A percentile compares a stretch with the other conserved stretches of the same genome.
Evolutionary conservation across 2,797 vertebrate genomes (phyloP).

Genomic region (Rhinogobio ventralis): DNA sequence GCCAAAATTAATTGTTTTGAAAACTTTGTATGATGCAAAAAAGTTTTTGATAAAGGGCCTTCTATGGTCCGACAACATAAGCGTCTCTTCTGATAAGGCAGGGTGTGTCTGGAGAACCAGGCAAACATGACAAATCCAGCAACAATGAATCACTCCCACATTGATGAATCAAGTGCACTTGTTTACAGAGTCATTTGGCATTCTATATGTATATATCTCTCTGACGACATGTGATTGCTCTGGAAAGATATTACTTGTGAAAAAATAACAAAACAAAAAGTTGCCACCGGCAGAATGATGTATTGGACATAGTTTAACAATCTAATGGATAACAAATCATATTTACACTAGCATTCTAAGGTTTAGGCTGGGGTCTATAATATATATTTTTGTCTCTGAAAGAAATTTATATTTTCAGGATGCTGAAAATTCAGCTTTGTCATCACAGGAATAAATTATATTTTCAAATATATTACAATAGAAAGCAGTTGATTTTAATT

Average conservation of each 20-base stretch:
- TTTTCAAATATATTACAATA: no score
- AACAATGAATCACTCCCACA: conserved; percentile 30
- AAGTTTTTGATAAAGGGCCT: background rate
- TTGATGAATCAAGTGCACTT: conserved; percentile 28
- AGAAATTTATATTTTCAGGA: no score
- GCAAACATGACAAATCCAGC: background rate
- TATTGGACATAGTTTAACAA: background rate
- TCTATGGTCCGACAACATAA: background rate
- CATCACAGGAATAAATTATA: no score
- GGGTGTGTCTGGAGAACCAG: conserved; percentile 33
- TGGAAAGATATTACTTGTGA: conserved; percentile 10
- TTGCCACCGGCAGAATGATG: background rate
- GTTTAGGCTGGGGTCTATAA: background rate
- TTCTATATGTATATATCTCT: background rate
- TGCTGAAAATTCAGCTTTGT: no score
- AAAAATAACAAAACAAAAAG: conserved; percentile 4
- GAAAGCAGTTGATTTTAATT: no score
- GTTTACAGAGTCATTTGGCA: conserved; percentile 20
- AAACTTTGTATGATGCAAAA: background rate
- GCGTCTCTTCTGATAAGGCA: background rate
- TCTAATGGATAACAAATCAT: background rate
- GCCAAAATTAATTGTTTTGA: background rate
- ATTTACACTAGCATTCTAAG: background rate
- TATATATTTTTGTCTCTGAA: no score
- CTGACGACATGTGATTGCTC: background rate